Conservation (phyloP, 2,113 vertebrate species). For the Pelusios castaneus region DNA sequence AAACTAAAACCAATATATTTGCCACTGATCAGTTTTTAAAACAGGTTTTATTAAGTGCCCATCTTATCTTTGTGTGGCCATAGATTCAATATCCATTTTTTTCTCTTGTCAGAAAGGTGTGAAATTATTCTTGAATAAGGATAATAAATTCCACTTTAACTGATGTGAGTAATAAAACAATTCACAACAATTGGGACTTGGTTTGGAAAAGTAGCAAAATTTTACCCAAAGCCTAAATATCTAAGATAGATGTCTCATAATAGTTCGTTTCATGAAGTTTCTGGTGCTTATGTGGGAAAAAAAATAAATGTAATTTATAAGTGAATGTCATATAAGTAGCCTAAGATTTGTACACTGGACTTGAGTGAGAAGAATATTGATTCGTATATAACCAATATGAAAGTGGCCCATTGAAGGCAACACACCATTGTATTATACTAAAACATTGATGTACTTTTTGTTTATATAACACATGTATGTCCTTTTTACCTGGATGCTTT, state of each 20-base stretch:
- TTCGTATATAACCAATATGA: neutral
- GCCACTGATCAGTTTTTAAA: conserved; percentile 23
- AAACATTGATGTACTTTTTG: neutral
- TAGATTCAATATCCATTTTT: conserved; percentile 10
- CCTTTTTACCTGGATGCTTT: neutral
- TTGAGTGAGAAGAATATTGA: neutral
- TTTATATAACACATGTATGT: neutral
- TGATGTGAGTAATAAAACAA: conserved; percentile 42
- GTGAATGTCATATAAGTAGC: neutral
- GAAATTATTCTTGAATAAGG: conserved; percentile 50
- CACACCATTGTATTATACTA: neutral
- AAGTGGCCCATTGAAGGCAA: neutral
- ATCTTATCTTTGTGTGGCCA: conserved; percentile 5
- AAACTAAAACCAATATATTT: no score
- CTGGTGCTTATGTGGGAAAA: conserved; percentile 11
- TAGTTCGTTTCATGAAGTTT: neutral
- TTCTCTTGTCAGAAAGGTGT: conserved; percentile 36
- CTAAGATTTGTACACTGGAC: neutral
- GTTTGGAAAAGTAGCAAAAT: conserved; percentile 34
- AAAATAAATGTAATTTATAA: neutral
- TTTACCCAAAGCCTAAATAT: neutral
- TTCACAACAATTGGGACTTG: neutral
- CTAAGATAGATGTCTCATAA: conserved; percentile 27
- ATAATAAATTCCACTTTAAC: conserved; percentile 52
- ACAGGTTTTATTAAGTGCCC: conserved; percentile 52